phyloP scores from a whole-genome alignment of 1,140 invertebrate species.

The Platyscapa corneri region DNA sequence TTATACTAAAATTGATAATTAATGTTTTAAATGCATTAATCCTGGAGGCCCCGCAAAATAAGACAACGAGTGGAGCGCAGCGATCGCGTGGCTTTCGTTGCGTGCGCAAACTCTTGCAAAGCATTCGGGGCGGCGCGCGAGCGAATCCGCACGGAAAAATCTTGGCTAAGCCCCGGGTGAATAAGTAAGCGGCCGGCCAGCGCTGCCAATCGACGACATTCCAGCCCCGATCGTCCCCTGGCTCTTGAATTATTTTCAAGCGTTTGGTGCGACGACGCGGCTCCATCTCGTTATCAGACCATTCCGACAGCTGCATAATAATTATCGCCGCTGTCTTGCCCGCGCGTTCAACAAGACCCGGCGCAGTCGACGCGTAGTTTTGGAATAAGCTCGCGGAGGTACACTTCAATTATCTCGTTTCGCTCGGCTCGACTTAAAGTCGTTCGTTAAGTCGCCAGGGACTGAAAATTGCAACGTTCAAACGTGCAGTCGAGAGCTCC shows the following conservation, averaged over 20 bases:
- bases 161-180: too few species aligned
- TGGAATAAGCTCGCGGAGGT: neutral
- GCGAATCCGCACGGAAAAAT: neutral
- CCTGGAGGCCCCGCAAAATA: too few species aligned
- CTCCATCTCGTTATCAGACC: neutral
- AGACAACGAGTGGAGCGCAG: too few species aligned
- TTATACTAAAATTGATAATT: constrained; percentile 39
- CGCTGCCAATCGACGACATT: neutral
- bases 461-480: neutral
- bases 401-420: neutral
- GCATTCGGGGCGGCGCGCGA: too few species aligned
- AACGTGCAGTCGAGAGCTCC: neutral
- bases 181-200: too few species aligned
- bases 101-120: too few species aligned
- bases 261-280: neutral
- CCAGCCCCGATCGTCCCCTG: too few species aligned
- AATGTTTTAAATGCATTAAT: neutral
- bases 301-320: too few species aligned
- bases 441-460: neutral
- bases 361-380: too few species aligned
- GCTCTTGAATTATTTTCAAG: neutral
- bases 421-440: neutral
- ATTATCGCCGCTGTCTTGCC: too few species aligned
- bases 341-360: too few species aligned
- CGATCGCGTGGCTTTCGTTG: too few species aligned